Base-by-base conservation (phyloP, 2,797 vertebrate species). In the Thripadectes ignobilis region DNA sequence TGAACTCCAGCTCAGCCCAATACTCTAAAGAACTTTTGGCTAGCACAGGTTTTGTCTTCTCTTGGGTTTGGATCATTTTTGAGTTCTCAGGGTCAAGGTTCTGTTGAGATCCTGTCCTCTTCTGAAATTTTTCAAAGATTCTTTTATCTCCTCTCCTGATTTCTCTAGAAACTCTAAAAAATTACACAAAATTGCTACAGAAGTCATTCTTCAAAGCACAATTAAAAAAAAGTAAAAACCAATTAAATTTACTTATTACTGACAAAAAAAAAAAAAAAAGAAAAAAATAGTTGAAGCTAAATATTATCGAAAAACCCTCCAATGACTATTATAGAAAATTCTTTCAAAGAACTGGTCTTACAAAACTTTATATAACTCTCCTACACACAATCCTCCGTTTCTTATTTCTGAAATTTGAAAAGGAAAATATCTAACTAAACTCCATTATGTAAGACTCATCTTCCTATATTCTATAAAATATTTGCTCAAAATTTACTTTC, bases 141-240 rank as follows among this genome's bases (percentile, higher is more conserved):
- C 36, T 77, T 77, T 36, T 61, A 32, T 41, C 18, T 89, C 36
- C 6, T 75, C 2, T 71, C 16, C 8, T 73, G 20, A 43, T 90
- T 95, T 76, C 83, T 62, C 46, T 76, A 59, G 71, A 81, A 88
- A 92, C 15, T 61, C n/a, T 43, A 46, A 83, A 32, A 68, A 83
- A 72, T 65, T 23, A 24, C 24, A 67, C 1, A 27, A 91, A 88
- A 13, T 92, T 75, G 8, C 26, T 55, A 8, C 20, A 67, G 39
- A 46, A 91, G 32, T 58, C 8, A 19, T 38, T 79, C 45, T 69
- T 71, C 46, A 88, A 78, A 88, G 3, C 6, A 66, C 7, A 61
- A n/a, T 61, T 29, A 14, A 30, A 39, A 39, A 32, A 66, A 83
- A 77, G 6, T 32, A 26, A 88, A 66, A 62, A 26, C 2, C 1